Evolutionary conservation across 2,113 vertebrate genomes (phyloP).

Genomic region (Corythaixoides concolor): DNA sequence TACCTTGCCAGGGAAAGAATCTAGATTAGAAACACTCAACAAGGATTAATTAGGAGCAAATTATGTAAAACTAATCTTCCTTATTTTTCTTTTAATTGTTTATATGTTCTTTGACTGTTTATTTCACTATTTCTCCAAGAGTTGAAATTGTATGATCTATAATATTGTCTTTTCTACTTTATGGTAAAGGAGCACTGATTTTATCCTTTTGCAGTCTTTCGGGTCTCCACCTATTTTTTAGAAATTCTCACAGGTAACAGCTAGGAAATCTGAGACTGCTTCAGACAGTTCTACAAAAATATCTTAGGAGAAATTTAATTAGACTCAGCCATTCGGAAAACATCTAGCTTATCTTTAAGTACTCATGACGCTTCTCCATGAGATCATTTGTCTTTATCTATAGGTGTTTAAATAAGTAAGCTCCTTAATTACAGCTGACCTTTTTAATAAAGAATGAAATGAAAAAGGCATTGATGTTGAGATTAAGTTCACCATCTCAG

Average conservation of each 20-base stretch:
- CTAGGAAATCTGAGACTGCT: background rate
- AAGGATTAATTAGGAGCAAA: too few species aligned
- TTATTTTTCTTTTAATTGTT: background rate
- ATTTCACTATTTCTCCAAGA: background rate
- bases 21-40: too few species aligned
- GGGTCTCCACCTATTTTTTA: background rate
- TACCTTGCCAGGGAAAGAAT: background rate
- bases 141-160: background rate
- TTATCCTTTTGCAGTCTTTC: background rate
- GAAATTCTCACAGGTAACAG: background rate
- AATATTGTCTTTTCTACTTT: background rate
- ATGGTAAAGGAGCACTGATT: fast-evolving
- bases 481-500: background rate
- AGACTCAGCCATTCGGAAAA: background rate
- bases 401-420: slow-evolving; percentile 53
- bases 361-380: background rate
- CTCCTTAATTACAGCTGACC: slow-evolving; percentile 55
- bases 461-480: slow-evolving; percentile 1
- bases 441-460: slow-evolving; percentile 56
- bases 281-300: background rate
- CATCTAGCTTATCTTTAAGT: slow-evolving; percentile 19
- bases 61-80: too few species aligned
- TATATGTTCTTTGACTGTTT: background rate
- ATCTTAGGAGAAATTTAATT: background rate
- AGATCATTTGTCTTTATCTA: slow-evolving; percentile 35